Base-by-base conservation (phyloP, 2,888 invertebrate genomes). In the Cheilosia vulpina region DNA sequence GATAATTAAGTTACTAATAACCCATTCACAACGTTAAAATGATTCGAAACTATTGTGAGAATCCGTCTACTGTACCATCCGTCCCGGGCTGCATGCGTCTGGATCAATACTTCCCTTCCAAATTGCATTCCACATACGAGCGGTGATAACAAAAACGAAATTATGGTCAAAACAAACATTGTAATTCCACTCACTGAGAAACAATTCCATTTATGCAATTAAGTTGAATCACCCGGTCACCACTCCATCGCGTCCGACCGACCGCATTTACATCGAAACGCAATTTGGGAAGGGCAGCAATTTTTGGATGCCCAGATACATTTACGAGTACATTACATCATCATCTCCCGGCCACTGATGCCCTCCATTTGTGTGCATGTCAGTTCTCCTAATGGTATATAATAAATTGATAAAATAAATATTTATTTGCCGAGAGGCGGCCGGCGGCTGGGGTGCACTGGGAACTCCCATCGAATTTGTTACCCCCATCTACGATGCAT, bases 321-420 rank as follows among this genome's bases (percentile, higher is more conserved):
- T 72, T 73, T 68, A 47, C 21, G 21, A 21, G 21, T 21, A 21
- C 60, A 55, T 58, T 19, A 21, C 41, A 38, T 53, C 41, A 53
- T 55, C 73, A 34, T 45, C 55, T 31, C 21, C 4, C 19, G 27
- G 34, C 31, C 17, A 31, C 57, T 75, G 41, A 13, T 13, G 27
- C 27, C 27, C 27, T 6, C 19, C 24, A 24, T 24, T 24, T 24
- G 24, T 65, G 53, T 79, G 69, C 80, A 84, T 79, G 84, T 84
- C 84, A 80, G 50, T 71, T 80, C 43, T 65, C 66, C 75, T 71
- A 75, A 71, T 76, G 71, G 69, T 50, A 66, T 66, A 47, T 79
- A 76, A 84, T 38, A 38, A 38, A 38, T 84, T 80, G 84, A 84
- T 84, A 84, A 79, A 84, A 75, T 80, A 84, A 80, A 84, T 84